Evolutionary conservation across 2,113 vertebrate species (phyloP), one percentile per base, ranked within the genome.

Genomic region (Cinclus mexicanus): DNA sequence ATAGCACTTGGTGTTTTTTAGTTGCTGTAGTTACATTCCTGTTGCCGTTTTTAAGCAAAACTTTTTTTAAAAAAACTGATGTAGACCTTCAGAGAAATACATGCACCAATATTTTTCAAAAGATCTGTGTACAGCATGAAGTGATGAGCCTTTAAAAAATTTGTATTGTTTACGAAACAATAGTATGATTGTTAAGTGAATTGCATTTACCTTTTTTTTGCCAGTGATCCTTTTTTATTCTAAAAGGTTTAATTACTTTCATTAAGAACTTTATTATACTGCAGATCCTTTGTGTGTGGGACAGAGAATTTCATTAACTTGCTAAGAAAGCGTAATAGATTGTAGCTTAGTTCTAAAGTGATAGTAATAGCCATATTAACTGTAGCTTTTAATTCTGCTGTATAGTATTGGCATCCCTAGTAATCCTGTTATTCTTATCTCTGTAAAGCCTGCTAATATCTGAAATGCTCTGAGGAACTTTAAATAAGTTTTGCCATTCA

Each of bases 401-500:
- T 96, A 59, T 88, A 86, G 74, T 94, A 89, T 79, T 67, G 31
- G 64, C 81, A 76, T 90, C 94, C 95, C 76, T 95, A 75, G 72
- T 87, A 82, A 93, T 75, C 74, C 77, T 80, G 67, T 97, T 97
- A 84, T 81, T 88, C 81, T 84, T 93, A 80, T 85, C 95, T 93
- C 87, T 72, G 56, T 75, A 93, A 96, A 90, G 95, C 87, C 93
- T 95, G 90, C 81, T 97, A 93, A 95, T 97, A 96, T 90, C 79
- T 87, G 81, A 95, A 87, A 76, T 89, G 93, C 83, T 95, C 75
- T 94, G 88, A 95, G 61, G 88, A 95, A 90, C 79, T 90, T 95
- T 95, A 95, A 93, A 74, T 67, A 92, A 96, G 77, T 91, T 85
- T 94, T 96, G 77, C 95, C 96, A 96, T 97, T 97, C 83, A 16